Evolutionary conservation across 2,888 invertebrate genomes (phyloP).

Genomic region (Lamellibrachia satsuma): DNA sequence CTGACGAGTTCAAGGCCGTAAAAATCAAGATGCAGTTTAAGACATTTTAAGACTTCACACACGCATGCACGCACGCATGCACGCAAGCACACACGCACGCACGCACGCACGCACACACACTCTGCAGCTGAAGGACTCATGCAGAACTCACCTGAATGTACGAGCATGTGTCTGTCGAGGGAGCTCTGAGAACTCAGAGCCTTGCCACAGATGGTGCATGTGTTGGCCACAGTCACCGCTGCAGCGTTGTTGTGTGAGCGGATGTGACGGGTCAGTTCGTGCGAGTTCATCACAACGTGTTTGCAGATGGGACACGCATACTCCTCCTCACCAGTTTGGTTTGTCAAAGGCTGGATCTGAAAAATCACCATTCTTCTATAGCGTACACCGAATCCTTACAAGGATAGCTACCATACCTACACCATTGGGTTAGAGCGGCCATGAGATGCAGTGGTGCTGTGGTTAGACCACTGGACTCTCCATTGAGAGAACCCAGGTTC

Average conservation of each 20-base stretch:
- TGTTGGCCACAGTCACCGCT: slow-evolving; percentile 58
- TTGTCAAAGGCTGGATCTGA: slow-evolving; percentile 60
- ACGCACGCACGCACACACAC: no score
- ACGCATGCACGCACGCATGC: no score
- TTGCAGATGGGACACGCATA: slow-evolving; percentile 77
- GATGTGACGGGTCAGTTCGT: slow-evolving; percentile 76
- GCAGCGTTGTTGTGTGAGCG: slow-evolving; percentile 66
- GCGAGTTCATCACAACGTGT: slow-evolving; percentile 72
- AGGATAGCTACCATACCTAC: no score
- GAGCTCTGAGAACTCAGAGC: slow-evolving; percentile 80
- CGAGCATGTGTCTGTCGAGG: slow-evolving; percentile 81
- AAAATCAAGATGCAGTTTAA: no score
- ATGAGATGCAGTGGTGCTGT: no score
- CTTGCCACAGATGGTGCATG: slow-evolving; percentile 77
- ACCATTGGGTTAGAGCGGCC: no score
- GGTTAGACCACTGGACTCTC: no score
- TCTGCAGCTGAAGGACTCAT: neutral
- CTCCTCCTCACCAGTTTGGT: slow-evolving; percentile 50
- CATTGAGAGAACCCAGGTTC: no score
- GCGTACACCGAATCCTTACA: neutral
- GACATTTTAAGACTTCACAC: no score
- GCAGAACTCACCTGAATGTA: slow-evolving; percentile 72
- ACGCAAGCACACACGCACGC: no score
- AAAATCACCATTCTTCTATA: slow-evolving; percentile 17
- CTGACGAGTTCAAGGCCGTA: no score